Conservation (phyloP, 1,140 invertebrate genomes). For the Drosophila leontia region DNA sequence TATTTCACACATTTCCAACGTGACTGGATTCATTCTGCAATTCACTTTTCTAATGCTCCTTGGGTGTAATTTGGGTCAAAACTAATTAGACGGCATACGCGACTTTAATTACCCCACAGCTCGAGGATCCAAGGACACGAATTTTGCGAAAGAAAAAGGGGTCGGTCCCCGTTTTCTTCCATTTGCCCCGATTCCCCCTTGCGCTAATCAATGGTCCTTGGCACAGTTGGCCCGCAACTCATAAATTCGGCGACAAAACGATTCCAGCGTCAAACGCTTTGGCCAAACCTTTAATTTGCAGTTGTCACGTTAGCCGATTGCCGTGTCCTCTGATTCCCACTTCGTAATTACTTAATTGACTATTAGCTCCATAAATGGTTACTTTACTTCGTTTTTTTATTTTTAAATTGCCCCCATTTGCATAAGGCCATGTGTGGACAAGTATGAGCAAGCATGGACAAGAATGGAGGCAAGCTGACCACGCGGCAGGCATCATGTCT, state of each 20-base stretch:
- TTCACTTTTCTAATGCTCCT: constrained; percentile 66
- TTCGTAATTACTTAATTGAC: constrained; percentile 79
- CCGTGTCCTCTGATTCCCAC: background rate
- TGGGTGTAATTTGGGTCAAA: constrained; percentile 71
- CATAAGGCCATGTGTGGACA: constrained; percentile 9
- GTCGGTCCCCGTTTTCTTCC: background rate
- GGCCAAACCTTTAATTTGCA: constrained; percentile 56
- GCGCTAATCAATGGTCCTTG: constrained; percentile 63
- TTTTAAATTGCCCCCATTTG: constrained; percentile 39
- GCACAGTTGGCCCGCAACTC: constrained; percentile 16
- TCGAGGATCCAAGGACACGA: constrained; percentile 31
- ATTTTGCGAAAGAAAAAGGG: constrained; percentile 6
- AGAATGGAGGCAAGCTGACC: constrained; percentile 33
- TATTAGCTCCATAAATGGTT: constrained; percentile 64
- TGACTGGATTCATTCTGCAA: constrained; percentile 53
- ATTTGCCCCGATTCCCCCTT: background rate
- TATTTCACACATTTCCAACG: constrained; percentile 23
- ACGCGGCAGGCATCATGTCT: constrained; percentile 26
- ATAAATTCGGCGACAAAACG: constrained; percentile 48
- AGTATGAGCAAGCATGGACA: background rate
- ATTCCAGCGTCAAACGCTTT: constrained; percentile 33
- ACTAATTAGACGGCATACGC: constrained; percentile 70
- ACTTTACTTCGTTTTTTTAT: background rate
- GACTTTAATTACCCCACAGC: constrained; percentile 61
- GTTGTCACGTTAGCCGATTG: constrained; percentile 59